Base-by-base conservation (phyloP, 2,888 invertebrate genomes). In the Conistra vaccinii region DNA sequence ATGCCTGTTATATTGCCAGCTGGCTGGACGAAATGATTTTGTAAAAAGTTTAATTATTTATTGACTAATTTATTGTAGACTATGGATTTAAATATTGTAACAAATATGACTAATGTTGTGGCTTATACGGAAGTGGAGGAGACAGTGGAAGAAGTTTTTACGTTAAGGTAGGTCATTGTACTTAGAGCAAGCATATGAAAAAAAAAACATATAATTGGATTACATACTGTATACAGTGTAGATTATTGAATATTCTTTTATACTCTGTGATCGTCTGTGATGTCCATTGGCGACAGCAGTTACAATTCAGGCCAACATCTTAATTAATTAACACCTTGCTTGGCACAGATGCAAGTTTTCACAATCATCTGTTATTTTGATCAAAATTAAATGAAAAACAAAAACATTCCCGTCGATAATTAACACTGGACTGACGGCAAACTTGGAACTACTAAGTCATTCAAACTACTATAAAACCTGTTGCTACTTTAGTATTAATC, bases 101-200 rank as follows among this genome's bases (percentile, higher is more conserved):
- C 53, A 74, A 89, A 70, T 63, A 92, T 93, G 93, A 87, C 86
- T 76, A 89, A 90, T 72, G 63, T 89, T 74, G 39, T 91, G 57
- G 89, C 87, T 48, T 83, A 87, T 73, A 89, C 83, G 80, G 89
- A 91, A 83, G 85, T 94, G 55, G 93, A 94, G 55, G 93, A 94
- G 81, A 91, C 91, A 0, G 26, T 94, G 17, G 94, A 95, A 89
- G 88, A 90, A 84, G 90, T 90, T 45, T 76, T 92, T 20, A 93
- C 90, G 26, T 73, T 95, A 72, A 91, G 95, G 96, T 95, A 91
- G 82, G 86, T 87, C 70, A 26, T 66, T 60, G 62, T 32, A n/a
- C 35, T 26, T 71, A 26, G 51, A 60, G 55, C 53, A 58, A 35
- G 23, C 14, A 35, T 51, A 9, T 32, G 23, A 48, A 55, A 42